These are phyloP conservation scores for Schizopygopsis malacanthus DNA, from an alignment of 2,797 vertebrate species.

Conservation along the genomic window DNA sequence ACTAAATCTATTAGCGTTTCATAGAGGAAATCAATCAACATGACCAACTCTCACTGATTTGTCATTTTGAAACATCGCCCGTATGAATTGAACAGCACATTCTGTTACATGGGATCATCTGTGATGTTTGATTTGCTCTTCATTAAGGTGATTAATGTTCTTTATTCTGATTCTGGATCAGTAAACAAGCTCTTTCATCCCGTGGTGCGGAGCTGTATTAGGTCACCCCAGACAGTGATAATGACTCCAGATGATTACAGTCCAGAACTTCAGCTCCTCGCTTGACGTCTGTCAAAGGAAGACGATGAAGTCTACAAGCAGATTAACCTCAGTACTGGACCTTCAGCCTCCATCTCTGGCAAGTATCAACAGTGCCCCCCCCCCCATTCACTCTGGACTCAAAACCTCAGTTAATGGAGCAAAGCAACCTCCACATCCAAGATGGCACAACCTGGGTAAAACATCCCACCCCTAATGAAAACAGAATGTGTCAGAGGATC, in stretches of 20 bases:
- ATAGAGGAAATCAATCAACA: constrained; percentile 82
- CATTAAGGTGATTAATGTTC: constrained; percentile 78
- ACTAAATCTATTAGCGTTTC: constrained; percentile 84
- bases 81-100: constrained; percentile 80
- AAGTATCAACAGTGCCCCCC: background rate
- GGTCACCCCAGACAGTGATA: constrained; percentile 24
- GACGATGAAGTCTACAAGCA: background rate
- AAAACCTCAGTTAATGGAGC: constrained; percentile 1
- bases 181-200: constrained; percentile 44
- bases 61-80: constrained; percentile 81
- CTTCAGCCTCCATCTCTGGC: background rate
- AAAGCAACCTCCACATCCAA: constrained; percentile 4
- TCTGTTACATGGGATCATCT: constrained; percentile 78
- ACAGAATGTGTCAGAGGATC: constrained; percentile 14
- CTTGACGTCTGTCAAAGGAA: background rate
- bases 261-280: constrained; percentile 26
- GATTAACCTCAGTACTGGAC: background rate
- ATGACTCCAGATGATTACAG: constrained; percentile 26
- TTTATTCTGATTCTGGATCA: constrained; percentile 68
- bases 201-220: constrained; percentile 6
- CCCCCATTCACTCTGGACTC: background rate
- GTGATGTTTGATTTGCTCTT: constrained; percentile 82
- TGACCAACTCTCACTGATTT: constrained; percentile 76
- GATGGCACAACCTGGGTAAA: constrained; percentile 2
- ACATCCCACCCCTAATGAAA: constrained; percentile 12